Base-by-base conservation (phyloP, 2,888 invertebrate species). In the Drosophila mercatorum region DNA sequence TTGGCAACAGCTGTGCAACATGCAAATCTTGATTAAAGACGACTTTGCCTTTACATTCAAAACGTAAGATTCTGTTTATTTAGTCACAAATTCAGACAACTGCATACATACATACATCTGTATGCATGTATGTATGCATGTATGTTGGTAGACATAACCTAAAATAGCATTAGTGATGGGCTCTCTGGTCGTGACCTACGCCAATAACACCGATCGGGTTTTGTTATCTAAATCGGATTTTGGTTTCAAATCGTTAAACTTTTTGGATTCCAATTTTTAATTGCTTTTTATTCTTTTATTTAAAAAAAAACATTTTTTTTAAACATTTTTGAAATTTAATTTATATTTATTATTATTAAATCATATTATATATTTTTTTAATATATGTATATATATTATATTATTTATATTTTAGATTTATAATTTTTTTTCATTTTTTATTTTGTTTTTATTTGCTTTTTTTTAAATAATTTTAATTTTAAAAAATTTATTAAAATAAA, bases 1-100 rank as follows among this genome's bases (percentile, higher is more conserved):
- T 53, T 49, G 40, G 40, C 38, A 53, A 47, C 66, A 66, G 66
- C 66, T 66, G 53, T 46, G 40, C 53, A 65, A 47, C 67, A 66
- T 55, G 53, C 40, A 55, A 41, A 40, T 34, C 40, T n/a, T 40
- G 40, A 53, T 26, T 22, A n/a, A 56, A 43, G 14, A 12, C 51
- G 58, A 47, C 28, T 38, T 56, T 61, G 53, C 26, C 36, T 53
- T 43, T 12, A 26, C 40, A 51, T 52, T 51, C n/a, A 22, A 34
- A 52, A 58, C 34, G 34, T 68, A 58, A 68, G 58, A 68, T 46
- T 12, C 10, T 10, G 31, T 61, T 26, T 11, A 28, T 11, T 43
- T 12, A 34, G 22, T 58, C 6, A 44, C 10, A 44, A 5, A 31
- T 34, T 14, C n/a, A 11, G 11, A 10, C 6, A 26, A 4, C 5